Evolutionary conservation across 2,888 invertebrate species (phyloP).

Genomic region (Mythimna loreyi): DNA sequence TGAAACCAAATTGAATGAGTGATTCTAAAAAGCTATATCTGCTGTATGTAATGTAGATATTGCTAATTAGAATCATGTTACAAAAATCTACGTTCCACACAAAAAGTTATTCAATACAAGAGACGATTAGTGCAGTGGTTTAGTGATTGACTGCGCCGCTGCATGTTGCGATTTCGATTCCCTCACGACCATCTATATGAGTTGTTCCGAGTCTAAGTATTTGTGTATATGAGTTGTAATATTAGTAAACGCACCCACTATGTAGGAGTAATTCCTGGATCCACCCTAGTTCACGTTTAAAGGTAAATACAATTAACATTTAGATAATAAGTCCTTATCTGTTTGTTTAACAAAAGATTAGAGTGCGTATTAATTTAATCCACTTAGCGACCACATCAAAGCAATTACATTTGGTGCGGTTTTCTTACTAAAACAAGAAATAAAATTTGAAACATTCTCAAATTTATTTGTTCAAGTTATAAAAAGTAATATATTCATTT

Average conservation of each 20-base stretch:
- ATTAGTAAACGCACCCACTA: too few relatives aligned
- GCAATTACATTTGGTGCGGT: neutral
- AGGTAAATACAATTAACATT: neutral
- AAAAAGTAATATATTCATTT: conserved; percentile 31
- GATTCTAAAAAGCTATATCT: neutral
- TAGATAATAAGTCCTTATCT: neutral
- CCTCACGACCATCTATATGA: too few relatives aligned
- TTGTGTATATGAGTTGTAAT: too few relatives aligned
- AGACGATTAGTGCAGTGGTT: too few relatives aligned
- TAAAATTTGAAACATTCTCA: conserved; percentile 3
- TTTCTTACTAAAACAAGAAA: conserved; percentile 8
- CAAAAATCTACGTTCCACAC: neutral
- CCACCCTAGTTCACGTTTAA: too few relatives aligned
- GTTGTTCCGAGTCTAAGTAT: too few relatives aligned
- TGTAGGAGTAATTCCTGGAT: too few relatives aligned
- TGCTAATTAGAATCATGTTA: too few relatives aligned
- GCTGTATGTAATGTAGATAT: too few relatives aligned
- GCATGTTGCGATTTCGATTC: too few relatives aligned
- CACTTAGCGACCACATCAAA: conserved; percentile 10
- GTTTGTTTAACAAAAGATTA: conserved; percentile 3
- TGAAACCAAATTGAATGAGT: neutral
- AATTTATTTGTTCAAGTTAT: conserved; percentile 36
- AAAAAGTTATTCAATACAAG: conserved; percentile 5
- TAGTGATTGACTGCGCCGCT: too few relatives aligned
- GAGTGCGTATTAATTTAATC: conserved; percentile 6